A percentile compares a stretch with the other conserved stretches of the same genome.
Conservation (phyloP, 2,113 vertebrate species). For the Laticauda laticaudata region DNA sequence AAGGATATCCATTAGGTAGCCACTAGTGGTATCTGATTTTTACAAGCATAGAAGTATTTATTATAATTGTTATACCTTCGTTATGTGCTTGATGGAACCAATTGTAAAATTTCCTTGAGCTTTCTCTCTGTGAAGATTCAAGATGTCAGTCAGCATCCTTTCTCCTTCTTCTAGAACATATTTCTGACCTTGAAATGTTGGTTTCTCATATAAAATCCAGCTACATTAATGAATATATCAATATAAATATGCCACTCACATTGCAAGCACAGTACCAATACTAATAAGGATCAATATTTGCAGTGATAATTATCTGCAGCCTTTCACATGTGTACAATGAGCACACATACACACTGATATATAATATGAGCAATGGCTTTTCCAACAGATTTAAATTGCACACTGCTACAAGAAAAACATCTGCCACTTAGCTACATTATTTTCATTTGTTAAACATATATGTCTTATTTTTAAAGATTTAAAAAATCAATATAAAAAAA, state of each 20-base stretch:
- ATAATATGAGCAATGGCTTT: not conserved
- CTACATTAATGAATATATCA: conserved; percentile 61
- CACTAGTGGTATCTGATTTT: not conserved
- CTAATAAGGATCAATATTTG: not conserved
- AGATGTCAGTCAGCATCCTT: conserved; percentile 69
- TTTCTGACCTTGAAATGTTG: conserved; percentile 76
- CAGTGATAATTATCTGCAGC: not conserved
- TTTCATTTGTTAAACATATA: not conserved
- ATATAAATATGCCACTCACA: conserved; percentile 15
- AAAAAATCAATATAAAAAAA: not conserved
- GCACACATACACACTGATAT: not conserved
- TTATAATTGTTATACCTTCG: conserved; percentile 69
- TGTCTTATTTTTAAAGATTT: not conserved
- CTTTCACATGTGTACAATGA: too few relatives aligned
- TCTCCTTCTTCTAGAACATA: conserved; percentile 83
- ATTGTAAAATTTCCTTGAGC: conserved; percentile 64
- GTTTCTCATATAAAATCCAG: conserved; percentile 85
- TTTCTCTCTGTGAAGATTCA: conserved; percentile 60
- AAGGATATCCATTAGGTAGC: not conserved
- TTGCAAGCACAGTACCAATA: not conserved
- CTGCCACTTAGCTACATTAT: not conserved
- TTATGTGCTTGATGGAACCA: conserved; percentile 78
- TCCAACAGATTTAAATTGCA: not conserved
- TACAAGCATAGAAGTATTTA: not conserved
- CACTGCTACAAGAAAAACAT: not conserved